phyloP scores from a whole-genome alignment of 2,797 vertebrate genomes.

The Argyrosomus regius region DNA sequence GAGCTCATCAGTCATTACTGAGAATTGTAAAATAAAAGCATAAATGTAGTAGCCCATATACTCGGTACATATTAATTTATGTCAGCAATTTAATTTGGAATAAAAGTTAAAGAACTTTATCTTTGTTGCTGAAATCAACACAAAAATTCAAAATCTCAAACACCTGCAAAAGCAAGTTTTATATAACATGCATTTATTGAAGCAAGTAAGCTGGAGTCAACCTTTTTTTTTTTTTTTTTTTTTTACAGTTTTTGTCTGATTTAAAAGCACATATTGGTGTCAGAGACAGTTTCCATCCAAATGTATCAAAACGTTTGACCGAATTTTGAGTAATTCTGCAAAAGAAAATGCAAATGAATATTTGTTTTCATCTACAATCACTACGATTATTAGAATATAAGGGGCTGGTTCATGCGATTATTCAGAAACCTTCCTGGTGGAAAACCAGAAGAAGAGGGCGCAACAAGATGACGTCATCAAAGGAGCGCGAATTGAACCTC shows the following conservation, averaged over 20 bases:
- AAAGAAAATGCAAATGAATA: neutral
- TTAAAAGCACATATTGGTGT: neutral
- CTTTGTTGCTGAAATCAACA: too few species aligned
- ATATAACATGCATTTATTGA: neutral
- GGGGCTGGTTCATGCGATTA: too few species aligned
- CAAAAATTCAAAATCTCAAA: neutral
- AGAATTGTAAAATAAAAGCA: neutral
- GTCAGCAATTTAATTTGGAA: too few species aligned
- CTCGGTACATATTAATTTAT: too few species aligned
- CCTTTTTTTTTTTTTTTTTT: neutral
- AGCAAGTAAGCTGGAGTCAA: neutral
- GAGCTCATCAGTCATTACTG: neutral
- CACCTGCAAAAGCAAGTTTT: neutral
- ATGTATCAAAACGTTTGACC: too few species aligned
- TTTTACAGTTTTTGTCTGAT: neutral
- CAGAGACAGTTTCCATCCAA: neutral
- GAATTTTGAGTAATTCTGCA: too few species aligned
- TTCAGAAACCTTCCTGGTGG: too few species aligned
- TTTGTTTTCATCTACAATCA: neutral
- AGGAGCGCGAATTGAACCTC: too few species aligned
- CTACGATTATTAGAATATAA: too few species aligned
- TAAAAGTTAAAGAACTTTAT: too few species aligned
- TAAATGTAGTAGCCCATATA: neutral
- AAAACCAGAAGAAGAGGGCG: too few species aligned
- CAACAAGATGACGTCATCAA: too few species aligned